Evolutionary conservation across 2,113 vertebrate genomes (phyloP), one percentile per base, ranked within the genome.

Genomic region (Cryptotis parvus): DNA sequence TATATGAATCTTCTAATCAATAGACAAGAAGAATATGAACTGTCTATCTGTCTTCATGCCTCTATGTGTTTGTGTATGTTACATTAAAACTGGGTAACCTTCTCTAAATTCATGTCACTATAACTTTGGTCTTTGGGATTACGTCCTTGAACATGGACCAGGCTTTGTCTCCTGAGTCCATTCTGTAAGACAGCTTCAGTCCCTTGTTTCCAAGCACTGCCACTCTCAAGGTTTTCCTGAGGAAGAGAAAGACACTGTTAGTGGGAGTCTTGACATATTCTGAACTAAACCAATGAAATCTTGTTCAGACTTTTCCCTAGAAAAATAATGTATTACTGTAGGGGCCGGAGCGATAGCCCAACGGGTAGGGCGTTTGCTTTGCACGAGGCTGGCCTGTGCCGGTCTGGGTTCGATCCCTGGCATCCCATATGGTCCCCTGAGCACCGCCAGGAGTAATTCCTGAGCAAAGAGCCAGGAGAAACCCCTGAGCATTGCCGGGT

Each of bases 51-150:
- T 26, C 1, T 72, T 16, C 66, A 9, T 33, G 27, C 26, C 27
- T n/a, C 2, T 33, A 2, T 69, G 43, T 3, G 1, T 35, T 20
- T 3, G 1, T 11, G 6, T 55, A 27, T 41, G 33, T 26, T 27
- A 37, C 49, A 66, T 78, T 96, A 97, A 94, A 98, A 98, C 76
- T 84, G 87, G 68, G 98, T 97, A 80, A 97, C 97, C 86, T 92
- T 97, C 74, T 97, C 95, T 41, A 96, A 95, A 1, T 41, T 94
- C 45, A 80, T 37, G 29, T 98, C 98, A 77, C 91, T 96, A 3
- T 97, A 96, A 35, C 96, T 97, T 84, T 98, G 98, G 85, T 98
- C 97, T 37, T 96, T 92, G 0, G 94, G 49, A 39, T 96, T 96
- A 82, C 96, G 97, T 65, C 89, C 96, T 72, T 91, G 66, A 26